Conservation (phyloP, 1,140 invertebrate genomes). For the Phthorimaea operculella region DNA sequence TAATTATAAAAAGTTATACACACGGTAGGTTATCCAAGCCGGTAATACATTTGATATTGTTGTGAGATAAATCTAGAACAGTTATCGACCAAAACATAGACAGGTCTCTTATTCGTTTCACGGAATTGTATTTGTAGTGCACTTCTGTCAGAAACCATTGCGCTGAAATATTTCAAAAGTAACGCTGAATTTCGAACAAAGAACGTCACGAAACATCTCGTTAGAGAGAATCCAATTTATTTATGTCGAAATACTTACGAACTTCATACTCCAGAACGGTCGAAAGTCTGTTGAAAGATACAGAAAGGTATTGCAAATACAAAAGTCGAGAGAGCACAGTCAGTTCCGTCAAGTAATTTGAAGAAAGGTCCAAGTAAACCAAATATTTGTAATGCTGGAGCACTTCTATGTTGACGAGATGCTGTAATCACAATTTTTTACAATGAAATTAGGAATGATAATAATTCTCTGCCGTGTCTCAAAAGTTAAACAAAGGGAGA, state of each 20-base stretch:
- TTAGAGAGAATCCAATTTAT: not conserved
- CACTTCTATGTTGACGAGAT: constrained; percentile 42
- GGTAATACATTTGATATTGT: constrained; percentile 51
- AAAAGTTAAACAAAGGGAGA: constrained; percentile 8
- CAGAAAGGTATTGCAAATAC: constrained; percentile 49
- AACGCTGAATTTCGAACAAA: constrained; percentile 5
- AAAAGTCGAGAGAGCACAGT: constrained; percentile 44
- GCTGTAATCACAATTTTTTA: constrained; percentile 29
- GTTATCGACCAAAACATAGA: constrained; percentile 54
- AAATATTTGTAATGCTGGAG: constrained; percentile 51
- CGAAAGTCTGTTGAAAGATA: constrained; percentile 47
- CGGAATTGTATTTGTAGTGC: constrained; percentile 52
- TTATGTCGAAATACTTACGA: constrained; percentile 32
- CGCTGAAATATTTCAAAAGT: constrained; percentile 32
- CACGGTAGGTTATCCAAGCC: constrained; percentile 31
- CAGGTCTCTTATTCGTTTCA: constrained; percentile 48
- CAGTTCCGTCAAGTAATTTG: constrained; percentile 42
- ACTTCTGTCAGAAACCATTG: constrained; percentile 61
- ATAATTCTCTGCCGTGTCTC: not conserved
- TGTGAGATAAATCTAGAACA: constrained; percentile 52
- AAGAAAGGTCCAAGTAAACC: constrained; percentile 52
- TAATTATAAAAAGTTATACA: not conserved
- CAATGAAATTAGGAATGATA: not conserved
- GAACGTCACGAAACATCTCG: not conserved
- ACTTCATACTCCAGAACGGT: constrained; percentile 52